Base-by-base conservation (phyloP, 2,888 invertebrate species). In the Tryphoninae sp. region DNA sequence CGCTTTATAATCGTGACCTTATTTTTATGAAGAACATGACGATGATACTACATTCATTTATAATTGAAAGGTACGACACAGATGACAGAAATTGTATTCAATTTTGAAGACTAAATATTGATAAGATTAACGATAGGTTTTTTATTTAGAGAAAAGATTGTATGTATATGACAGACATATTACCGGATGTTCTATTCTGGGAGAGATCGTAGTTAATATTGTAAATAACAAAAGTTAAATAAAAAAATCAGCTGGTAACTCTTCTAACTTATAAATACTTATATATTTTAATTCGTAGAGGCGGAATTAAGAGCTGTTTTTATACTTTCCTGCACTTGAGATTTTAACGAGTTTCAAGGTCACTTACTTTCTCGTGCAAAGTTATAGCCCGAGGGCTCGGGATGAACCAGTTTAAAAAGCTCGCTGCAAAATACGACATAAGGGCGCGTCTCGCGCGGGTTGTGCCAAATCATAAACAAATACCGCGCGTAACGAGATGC, bases 391-490 rank as follows among this genome's bases (percentile, higher is more conserved):
- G 42, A 45, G 49, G 73, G 19, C 49, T 67, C 45, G 11, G 53
- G 6, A 26, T 62, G 49, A 23, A 23, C 59, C 65, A 62, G 74
- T 81, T 71, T 33, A 78, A 71, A 42, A 33, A 45, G 16, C 19
- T 33, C 6, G 33, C 26, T 13, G 49, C 11, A 19, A 65, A 45
- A 71, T 64, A 33, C 33, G 69, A 51, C 49, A 45, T 61, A 45
- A 83, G 80, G 75, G 84, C 85, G 84, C 84, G 45, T 58, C 26
- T 53, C 22, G 68, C 40, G 67, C 59, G 61, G 65, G 26, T 85
- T 87, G 86, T 87, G 90, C 89, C 88, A 89, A 90, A 90, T 90
- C 88, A 89, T 87, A 91, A 90, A 90, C 90, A 91, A 91, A 91
- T 90, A 90, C 84, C 84, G 22, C 84, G 84, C 83, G 87, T 91